Evolutionary conservation across 2,797 vertebrate species (phyloP).

Genomic region (Parambassis ranga): DNA sequence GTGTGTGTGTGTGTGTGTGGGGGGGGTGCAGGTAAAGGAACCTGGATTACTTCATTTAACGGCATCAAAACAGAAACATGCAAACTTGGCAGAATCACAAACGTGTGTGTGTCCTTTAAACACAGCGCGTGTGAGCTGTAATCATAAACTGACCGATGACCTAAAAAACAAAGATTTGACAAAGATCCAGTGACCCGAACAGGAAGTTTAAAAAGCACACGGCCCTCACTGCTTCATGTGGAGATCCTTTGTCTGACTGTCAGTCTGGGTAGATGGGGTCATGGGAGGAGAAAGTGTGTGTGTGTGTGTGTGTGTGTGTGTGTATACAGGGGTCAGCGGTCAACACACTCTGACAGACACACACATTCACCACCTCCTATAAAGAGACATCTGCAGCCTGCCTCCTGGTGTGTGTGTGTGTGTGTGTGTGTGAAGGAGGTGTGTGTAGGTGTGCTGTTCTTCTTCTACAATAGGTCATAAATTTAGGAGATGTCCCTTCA

Average conservation of each 20-base stretch:
- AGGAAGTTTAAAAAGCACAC: neutral
- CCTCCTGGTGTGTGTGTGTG: constrained; percentile 1
- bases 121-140: too few species aligned
- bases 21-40: too few species aligned
- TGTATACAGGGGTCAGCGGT: constrained; percentile 11
- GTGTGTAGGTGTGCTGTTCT: constrained; percentile 5
- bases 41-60: too few species aligned
- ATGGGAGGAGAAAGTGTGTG: too few species aligned
- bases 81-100: too few species aligned
- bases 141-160: too few species aligned
- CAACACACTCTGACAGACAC: constrained; percentile 6
- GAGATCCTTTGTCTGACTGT: neutral
- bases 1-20: too few species aligned
- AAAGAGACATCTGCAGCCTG: constrained; percentile 34
- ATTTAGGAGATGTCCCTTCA: constrained; percentile 32
- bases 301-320: constrained; percentile 14
- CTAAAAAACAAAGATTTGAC: too few species aligned
- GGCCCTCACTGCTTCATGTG: neutral
- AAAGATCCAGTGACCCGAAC: constrained; percentile 13
- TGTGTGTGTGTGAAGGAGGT: neutral
- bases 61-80: too few species aligned
- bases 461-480: constrained; percentile 40
- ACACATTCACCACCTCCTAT: neutral
- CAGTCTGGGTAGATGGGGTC: too few species aligned
- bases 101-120: too few species aligned